Evolutionary conservation across 2,888 invertebrate genomes (phyloP).

Genomic region (Ennomos erosarius): DNA sequence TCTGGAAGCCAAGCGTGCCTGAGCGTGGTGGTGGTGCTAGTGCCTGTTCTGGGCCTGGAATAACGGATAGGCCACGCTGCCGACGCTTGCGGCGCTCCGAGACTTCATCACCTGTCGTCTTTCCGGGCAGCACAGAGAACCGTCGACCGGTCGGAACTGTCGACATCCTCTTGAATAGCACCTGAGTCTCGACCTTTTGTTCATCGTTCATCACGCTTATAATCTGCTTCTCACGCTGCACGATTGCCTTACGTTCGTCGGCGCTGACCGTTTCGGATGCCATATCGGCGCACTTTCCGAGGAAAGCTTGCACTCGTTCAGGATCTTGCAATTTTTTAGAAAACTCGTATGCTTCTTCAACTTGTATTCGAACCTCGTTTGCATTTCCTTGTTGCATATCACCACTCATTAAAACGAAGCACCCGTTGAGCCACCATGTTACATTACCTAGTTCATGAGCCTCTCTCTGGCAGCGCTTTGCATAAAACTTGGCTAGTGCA

Average conservation of each 20-base stretch:
- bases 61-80: constrained; percentile 70
- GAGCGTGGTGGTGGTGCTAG: constrained; percentile 66
- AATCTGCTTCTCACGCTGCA: constrained; percentile 68
- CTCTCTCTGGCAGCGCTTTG: constrained; percentile 75
- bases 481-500: constrained; percentile 76
- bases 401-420: constrained; percentile 75
- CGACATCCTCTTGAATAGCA: constrained; percentile 75
- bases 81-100: constrained; percentile 63
- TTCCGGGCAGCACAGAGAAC: constrained; percentile 70
- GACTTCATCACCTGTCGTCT: constrained; percentile 51
- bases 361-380: constrained; percentile 74
- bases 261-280: constrained; percentile 62
- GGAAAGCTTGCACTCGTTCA: constrained; percentile 72
- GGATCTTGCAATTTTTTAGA: constrained; percentile 72
- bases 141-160: constrained; percentile 69
- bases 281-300: constrained; percentile 72
- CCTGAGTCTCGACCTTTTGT: constrained; percentile 64
- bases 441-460: constrained; percentile 67
- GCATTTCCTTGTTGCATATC: constrained; percentile 80
- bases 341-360: constrained; percentile 75
- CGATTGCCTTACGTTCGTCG: constrained; percentile 72
- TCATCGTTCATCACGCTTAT: constrained; percentile 65
- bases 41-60: constrained; percentile 67
- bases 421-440: constrained; percentile 78
- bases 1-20: constrained; percentile 63